Evolutionary conservation across 2,113 vertebrate genomes (phyloP).

Genomic region (Petromus typicus): DNA sequence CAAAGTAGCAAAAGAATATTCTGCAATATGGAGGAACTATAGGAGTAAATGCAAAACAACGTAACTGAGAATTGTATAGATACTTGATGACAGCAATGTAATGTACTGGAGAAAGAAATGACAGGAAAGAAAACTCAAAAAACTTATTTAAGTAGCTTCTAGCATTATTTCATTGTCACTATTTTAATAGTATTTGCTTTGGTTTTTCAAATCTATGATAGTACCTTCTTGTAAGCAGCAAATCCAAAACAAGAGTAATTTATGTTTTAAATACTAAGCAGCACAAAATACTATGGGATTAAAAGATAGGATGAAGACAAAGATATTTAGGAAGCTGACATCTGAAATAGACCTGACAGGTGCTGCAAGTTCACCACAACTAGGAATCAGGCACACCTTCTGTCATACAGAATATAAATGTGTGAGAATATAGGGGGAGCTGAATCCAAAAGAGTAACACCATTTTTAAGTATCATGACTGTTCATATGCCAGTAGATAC

Average conservation of each 20-base stretch:
- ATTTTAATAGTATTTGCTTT: neutral
- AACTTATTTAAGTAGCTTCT: neutral
- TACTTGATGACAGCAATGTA: accelerated
- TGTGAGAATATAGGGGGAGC: neutral
- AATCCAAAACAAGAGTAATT: neutral
- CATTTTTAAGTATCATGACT: neutral
- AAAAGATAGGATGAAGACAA: neutral
- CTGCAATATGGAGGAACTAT: neutral
- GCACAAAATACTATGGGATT: neutral
- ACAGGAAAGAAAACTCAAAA: neutral
- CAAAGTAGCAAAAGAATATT: neutral
- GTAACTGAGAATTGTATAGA: neutral
- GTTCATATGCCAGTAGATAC: neutral
- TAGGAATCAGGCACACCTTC: neutral
- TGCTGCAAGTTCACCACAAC: neutral
- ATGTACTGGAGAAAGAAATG: neutral
- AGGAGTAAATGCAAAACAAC: neutral
- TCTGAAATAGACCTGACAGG: neutral
- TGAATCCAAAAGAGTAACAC: neutral
- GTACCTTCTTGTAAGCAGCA: neutral
- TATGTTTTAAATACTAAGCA: too few relatives aligned
- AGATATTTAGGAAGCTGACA: neutral
- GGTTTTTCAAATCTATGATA: neutral
- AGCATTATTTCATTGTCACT: neutral
- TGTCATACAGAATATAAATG: neutral